Evolutionary conservation across 2,797 vertebrate species (phyloP).

Genomic region (Epinephelus awoara): DNA sequence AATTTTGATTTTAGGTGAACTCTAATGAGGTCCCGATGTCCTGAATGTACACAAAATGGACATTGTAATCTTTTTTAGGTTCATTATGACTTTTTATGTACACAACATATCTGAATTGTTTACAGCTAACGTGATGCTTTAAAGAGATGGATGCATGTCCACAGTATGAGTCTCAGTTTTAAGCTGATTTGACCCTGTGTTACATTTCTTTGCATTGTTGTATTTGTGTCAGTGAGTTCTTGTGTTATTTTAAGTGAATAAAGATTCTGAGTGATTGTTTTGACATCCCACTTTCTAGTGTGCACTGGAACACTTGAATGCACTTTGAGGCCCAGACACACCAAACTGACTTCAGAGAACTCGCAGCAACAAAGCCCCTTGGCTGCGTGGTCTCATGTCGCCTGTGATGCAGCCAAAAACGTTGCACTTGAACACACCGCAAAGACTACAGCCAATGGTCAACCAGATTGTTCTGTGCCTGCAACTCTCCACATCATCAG

Average conservation of each 20-base stretch:
- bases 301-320: too few species aligned
- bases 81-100: background rate
- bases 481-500: too few species aligned
- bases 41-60: background rate
- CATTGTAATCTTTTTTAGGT: background rate
- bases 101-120: background rate
- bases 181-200: background rate
- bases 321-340: too few species aligned
- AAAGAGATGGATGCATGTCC: background rate
- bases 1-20: background rate
- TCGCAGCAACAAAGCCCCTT: too few species aligned
- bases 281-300: background rate
- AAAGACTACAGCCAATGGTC: too few species aligned
- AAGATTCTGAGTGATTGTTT: background rate
- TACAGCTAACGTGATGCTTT: background rate
- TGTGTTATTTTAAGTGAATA: slow-evolving; percentile 7
- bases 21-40: background rate
- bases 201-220: background rate
- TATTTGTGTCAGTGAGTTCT: background rate
- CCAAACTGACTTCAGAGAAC: too few species aligned
- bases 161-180: background rate
- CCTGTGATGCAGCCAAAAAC: too few species aligned
- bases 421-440: too few species aligned
- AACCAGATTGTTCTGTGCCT: too few species aligned
- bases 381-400: too few species aligned